A percentile compares a stretch with the other conserved stretches of the same genome.
Conservation (phyloP, 2,113 vertebrate species). For the Labrus mixtus region DNA sequence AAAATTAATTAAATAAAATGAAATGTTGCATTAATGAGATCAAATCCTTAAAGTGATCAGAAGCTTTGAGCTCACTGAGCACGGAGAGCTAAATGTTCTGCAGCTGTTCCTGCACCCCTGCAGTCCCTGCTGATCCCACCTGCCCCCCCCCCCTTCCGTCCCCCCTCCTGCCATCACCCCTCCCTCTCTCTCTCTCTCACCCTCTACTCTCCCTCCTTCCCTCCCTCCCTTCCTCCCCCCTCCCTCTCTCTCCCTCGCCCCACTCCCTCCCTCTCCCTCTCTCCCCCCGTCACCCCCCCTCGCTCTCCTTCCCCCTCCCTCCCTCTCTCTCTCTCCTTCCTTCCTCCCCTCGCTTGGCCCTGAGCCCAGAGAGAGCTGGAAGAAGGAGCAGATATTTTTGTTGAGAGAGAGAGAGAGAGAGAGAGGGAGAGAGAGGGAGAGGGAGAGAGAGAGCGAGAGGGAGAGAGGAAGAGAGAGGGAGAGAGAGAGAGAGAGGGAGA, state of each 20-base stretch:
- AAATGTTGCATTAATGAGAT: not conserved
- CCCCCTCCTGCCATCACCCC: constrained; percentile 34
- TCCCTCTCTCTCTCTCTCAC: constrained; percentile 3
- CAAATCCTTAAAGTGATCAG: too few species aligned
- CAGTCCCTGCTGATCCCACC: constrained; percentile 63
- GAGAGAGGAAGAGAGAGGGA: too few species aligned
- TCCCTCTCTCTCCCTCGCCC: not conserved
- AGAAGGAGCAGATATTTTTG: constrained; percentile 50
- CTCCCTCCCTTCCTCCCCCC: constrained; percentile 54
- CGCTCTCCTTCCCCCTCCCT: constrained; percentile 16
- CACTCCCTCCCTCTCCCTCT: too few species aligned
- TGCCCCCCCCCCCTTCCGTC: constrained; percentile 21
- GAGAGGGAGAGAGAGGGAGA: too few species aligned
- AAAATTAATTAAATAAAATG: too few species aligned
- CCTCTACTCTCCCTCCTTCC: constrained; percentile 47
- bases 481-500: too few species aligned
- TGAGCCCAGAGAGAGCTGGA: constrained; percentile 62
- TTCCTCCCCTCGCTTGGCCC: constrained; percentile 65
- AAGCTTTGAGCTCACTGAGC: constrained; percentile 1
- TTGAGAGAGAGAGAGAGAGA: too few species aligned
- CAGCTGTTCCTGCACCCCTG: constrained; percentile 71
- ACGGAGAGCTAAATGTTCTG: constrained; percentile 60
- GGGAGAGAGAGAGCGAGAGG: too few species aligned
- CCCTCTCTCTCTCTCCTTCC: constrained; percentile 28
- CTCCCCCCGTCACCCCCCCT: constrained; percentile 31